Evolutionary conservation across 2,888 invertebrate species (phyloP), one percentile per base, ranked within the genome.

Genomic region (Notodromas monacha): DNA sequence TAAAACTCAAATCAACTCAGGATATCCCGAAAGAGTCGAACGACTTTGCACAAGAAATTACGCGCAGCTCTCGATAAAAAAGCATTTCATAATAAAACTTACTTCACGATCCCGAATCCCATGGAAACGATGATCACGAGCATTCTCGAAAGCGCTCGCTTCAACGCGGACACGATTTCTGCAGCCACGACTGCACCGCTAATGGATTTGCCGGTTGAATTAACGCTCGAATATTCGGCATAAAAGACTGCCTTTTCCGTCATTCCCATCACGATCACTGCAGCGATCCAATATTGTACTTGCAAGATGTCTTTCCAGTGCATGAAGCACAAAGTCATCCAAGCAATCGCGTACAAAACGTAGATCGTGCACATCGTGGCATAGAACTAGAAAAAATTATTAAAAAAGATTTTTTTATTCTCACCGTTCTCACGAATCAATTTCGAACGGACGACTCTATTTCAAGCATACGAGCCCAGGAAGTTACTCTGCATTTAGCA

Each of bases 211-310:
- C 66, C 74, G 3, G 61, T 63, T 12, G 57, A 58, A 44, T 72
- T 69, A 31, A 73, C 58, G 30, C 61, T 65, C 40, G 68, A 63
- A 50, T 73, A 84, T 40, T 84, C 77, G 0, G 69, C 76, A 44
- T 77, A 74, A 49, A 76, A 86, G 1, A 76, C 69, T 3, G 84
- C 77, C 45, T 30, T 34, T 12, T 15, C 14, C 4, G 26, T 33
- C 38, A 36, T 36, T 47, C 81, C 76, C 2, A 81, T 52, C 8
- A 81, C 50, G 33, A 81, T 76, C 8, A 81, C 77, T 15, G 65
- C 77, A 4, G 79, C 81, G 44, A 89, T 79, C 81, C 84, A 86
- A 52, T 79, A 84, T 54, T 89, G 86, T 27, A 86, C 70, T 16
- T 81, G 57, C 31, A 86, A 56, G 13, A 86, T 53, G 47, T 86